phyloP scores from a whole-genome alignment of 2,113 vertebrate genomes.

The Merops nubicus region DNA sequence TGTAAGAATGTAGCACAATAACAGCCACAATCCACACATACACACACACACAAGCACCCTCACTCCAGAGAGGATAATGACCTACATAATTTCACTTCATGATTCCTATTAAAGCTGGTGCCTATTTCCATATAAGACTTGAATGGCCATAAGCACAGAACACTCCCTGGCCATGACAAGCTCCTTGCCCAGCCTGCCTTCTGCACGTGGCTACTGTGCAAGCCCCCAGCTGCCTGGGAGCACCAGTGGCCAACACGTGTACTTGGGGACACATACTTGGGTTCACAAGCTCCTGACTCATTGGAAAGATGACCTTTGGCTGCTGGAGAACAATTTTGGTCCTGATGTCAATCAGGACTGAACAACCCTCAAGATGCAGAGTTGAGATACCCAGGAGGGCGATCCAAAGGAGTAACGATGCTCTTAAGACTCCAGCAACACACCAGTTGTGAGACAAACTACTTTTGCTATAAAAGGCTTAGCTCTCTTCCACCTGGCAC shows the following conservation, averaged over 20 bases:
- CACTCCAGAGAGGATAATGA: not conserved
- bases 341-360: not conserved
- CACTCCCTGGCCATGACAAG: not conserved
- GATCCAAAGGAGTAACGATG: not conserved
- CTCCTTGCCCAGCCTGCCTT: not conserved
- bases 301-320: not conserved
- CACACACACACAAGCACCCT: not conserved
- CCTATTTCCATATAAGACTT: not conserved
- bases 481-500: not conserved
- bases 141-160: not conserved
- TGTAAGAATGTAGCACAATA: not conserved
- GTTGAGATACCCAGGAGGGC: not conserved
- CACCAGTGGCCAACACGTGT: fast-evolving
- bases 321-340: not conserved
- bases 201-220: not conserved
- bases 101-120: not conserved
- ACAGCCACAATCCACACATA: not conserved
- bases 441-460: not conserved
- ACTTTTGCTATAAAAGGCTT: not conserved
- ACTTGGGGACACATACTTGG: too few species aligned
- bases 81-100: constrained; percentile 31
- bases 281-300: not conserved
- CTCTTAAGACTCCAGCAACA: not conserved
- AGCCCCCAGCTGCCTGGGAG: not conserved
- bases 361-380: not conserved